A percentile compares a stretch with the other conserved stretches of the same genome.
These are phyloP conservation scores for Neocrepidodera transversa DNA, from an alignment of 2,888 invertebrate genomes.

Conservation along the genomic window DNA sequence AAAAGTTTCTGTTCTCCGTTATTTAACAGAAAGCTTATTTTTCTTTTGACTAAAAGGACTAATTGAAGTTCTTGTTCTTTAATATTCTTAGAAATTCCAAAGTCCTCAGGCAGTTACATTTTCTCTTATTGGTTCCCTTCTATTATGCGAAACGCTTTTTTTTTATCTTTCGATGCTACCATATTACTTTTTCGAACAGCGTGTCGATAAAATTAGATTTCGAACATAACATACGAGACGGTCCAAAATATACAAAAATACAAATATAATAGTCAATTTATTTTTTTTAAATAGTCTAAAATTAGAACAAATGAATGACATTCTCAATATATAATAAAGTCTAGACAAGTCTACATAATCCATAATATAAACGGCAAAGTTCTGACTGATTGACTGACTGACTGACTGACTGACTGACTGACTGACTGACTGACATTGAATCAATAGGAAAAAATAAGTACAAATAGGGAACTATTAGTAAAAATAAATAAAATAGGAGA, in stretches of 20 bases:
- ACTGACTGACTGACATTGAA: too few relatives aligned
- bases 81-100: not conserved
- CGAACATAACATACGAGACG: not conserved
- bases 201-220: not conserved
- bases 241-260: not conserved
- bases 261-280: too few relatives aligned
- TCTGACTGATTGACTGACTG: too few relatives aligned
- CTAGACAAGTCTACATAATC: too few relatives aligned
- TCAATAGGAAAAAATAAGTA: too few relatives aligned
- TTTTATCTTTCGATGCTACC: not conserved
- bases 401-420: too few relatives aligned
- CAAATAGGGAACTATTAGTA: too few relatives aligned
- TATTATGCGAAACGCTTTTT: not conserved
- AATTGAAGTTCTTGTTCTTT: constrained; percentile 12
- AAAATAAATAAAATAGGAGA: too few relatives aligned
- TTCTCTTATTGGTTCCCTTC: constrained; percentile 3
- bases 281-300: too few relatives aligned
- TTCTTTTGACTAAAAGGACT: constrained; percentile 5
- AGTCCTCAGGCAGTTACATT: not conserved
- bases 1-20: constrained; percentile 1
- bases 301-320: too few relatives aligned
- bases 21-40: constrained; percentile 11
- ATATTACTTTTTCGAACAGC: not conserved
- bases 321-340: too few relatives aligned
- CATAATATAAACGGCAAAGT: too few relatives aligned